These are phyloP conservation scores for Trissolcus basalis DNA, from an alignment of 1,140 invertebrate species.

Conservation along the genomic window DNA sequence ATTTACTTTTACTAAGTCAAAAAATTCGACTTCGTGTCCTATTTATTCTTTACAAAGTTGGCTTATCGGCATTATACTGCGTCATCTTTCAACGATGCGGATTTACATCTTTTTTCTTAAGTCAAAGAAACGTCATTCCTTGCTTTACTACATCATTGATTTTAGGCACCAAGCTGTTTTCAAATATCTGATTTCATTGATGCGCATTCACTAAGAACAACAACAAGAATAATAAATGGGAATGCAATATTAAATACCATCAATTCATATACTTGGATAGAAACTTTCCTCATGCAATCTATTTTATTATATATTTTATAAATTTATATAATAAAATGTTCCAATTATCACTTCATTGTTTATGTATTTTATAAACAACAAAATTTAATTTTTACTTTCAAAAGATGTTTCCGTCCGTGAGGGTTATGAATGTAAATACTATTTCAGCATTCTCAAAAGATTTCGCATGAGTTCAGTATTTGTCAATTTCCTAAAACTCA, in stretches of 20 bases:
- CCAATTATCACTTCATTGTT: too few species aligned
- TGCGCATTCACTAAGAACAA: conserved; percentile 3
- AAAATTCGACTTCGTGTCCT: conserved; percentile 45
- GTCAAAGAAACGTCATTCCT: conserved; percentile 7
- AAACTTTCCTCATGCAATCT: too few species aligned
- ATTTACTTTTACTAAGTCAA: conserved; percentile 48
- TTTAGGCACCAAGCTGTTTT: conserved; percentile 5
- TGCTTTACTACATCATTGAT: conserved; percentile 19
- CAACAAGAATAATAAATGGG: neutral
- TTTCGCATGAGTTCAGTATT: neutral
- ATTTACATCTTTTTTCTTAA: conserved; percentile 23
- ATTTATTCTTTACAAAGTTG: conserved; percentile 51
- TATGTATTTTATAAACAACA: too few species aligned
- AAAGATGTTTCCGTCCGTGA: too few species aligned
- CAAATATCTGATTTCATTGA: conserved; percentile 3
- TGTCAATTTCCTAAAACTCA: conserved; percentile 8
- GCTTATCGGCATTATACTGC: conserved; percentile 48
- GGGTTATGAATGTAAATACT: too few species aligned
- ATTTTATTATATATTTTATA: too few species aligned
- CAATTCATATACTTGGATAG: too few species aligned
- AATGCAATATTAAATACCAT: neutral
- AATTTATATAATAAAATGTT: too few species aligned
- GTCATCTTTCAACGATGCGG: conserved; percentile 32
- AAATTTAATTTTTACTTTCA: too few species aligned
- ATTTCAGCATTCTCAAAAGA: too few species aligned